phyloP scores from a whole-genome alignment of 2,888 invertebrate genomes.

The Tipula lateralis region DNA sequence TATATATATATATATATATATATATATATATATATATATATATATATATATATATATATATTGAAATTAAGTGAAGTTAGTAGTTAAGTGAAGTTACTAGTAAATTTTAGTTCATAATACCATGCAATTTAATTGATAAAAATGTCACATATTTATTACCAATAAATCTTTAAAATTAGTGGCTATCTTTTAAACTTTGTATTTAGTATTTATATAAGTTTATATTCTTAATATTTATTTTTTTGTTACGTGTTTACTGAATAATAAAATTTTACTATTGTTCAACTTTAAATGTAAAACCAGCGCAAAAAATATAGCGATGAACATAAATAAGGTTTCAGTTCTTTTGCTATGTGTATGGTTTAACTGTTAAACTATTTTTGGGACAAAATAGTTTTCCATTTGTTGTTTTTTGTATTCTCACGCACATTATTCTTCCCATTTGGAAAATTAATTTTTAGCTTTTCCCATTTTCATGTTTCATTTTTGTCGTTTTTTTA shows the following conservation, averaged over 20 bases:
- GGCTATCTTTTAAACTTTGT: neutral
- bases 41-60: too few relatives aligned
- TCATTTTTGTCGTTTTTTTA: neutral
- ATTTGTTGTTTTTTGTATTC: neutral
- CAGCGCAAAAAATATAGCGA: neutral
- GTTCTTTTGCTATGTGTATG: neutral
- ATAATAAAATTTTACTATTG: neutral
- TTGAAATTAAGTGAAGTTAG: too few relatives aligned
- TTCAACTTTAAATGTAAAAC: neutral
- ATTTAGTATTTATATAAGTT: neutral
- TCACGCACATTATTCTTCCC: constrained; percentile 14
- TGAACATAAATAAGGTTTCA: neutral
- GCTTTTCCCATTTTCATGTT: constrained; percentile 11
- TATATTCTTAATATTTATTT: neutral
- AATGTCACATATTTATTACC: too few relatives aligned
- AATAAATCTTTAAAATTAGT: too few relatives aligned
- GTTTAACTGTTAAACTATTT: neutral
- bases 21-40: too few relatives aligned
- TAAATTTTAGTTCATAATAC: too few relatives aligned
- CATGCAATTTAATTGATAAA: too few relatives aligned
- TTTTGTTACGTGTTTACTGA: neutral
- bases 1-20: too few relatives aligned
- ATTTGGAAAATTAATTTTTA: constrained; percentile 15
- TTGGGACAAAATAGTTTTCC: neutral
- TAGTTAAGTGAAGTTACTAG: too few relatives aligned